A percentile compares a stretch with the other conserved stretches of the same genome.
Conservation (phyloP, 2,113 vertebrate species). For the Pholis gunnellus region DNA sequence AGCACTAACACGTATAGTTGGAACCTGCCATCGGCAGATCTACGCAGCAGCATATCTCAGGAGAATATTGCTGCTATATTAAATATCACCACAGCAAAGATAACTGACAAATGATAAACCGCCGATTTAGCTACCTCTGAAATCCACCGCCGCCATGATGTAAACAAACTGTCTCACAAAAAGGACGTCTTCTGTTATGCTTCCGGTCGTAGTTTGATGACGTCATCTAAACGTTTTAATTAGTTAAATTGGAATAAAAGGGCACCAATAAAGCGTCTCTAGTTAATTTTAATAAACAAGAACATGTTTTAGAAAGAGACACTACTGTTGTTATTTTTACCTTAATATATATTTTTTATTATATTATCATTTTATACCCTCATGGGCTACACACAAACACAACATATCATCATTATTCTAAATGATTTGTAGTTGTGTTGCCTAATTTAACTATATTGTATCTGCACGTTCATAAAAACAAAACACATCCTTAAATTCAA, state of each 20-base stretch:
- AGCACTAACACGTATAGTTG: background rate
- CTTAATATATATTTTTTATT: background rate
- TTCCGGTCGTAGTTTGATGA: slow-evolving; percentile 50
- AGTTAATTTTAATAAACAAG: background rate
- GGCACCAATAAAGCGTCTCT: background rate
- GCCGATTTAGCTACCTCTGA: slow-evolving; percentile 69
- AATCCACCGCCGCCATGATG: slow-evolving; percentile 81
- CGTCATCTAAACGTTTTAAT: background rate
- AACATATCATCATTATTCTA: background rate
- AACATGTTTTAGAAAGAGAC: background rate
- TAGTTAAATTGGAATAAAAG: background rate
- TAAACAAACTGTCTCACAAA: slow-evolving; percentile 61
- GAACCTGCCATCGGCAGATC: background rate
- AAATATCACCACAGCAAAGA: background rate
- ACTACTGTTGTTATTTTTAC: no score
- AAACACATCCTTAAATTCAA: background rate
- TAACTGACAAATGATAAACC: background rate
- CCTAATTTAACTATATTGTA: background rate
- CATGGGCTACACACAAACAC: background rate
- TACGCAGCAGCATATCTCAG: background rate
- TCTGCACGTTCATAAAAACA: background rate
- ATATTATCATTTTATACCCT: background rate
- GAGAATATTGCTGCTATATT: fast-evolving
- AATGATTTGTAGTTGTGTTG: background rate
- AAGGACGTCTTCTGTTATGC: background rate